Conservation (phyloP, 2,113 vertebrate species). For the Camelus dromedarius region DNA sequence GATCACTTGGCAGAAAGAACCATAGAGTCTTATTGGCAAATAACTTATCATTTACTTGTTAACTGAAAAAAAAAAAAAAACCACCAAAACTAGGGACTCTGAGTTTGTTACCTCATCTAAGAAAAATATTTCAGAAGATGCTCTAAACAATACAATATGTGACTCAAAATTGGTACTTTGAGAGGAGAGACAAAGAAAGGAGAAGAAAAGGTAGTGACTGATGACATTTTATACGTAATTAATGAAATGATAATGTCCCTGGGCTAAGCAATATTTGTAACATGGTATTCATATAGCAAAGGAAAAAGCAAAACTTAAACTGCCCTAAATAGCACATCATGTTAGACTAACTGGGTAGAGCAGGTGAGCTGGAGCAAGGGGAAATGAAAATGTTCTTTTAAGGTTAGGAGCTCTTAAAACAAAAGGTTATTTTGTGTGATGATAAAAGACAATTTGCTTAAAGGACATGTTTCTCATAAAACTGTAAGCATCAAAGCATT, state of each 20-base stretch:
- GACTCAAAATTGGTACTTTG: neutral
- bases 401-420: neutral
- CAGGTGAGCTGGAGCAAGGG: neutral
- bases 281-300: neutral
- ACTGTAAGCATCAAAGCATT: neutral
- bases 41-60: neutral
- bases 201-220: neutral
- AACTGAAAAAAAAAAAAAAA: neutral
- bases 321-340: neutral
- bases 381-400: neutral
- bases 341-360: neutral
- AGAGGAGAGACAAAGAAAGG: neutral
- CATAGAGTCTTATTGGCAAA: neutral
- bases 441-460: neutral
- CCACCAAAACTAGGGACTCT: neutral
- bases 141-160: neutral
- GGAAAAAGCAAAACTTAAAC: neutral
- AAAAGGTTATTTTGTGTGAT: neutral
- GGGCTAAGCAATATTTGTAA: neutral
- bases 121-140: constrained; percentile 20
- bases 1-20: neutral
- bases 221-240: neutral
- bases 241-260: neutral
- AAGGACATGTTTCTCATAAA: constrained; percentile 29
- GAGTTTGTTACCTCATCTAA: neutral